Conservation (phyloP, 1,140 invertebrate genomes). For the Thrips palmi region DNA sequence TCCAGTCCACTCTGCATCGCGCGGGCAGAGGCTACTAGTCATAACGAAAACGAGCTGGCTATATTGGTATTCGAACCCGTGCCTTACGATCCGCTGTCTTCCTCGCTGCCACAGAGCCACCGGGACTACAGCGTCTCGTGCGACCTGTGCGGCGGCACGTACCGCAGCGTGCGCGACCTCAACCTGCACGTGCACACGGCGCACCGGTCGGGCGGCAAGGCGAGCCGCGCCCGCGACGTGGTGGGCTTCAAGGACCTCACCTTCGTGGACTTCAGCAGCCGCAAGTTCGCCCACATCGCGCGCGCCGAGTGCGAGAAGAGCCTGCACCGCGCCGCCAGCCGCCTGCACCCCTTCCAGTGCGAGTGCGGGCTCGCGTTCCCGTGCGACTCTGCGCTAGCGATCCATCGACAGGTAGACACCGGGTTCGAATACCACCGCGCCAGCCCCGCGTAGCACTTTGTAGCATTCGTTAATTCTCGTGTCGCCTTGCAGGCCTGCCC, state of each 20-base stretch:
- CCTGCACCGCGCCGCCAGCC: conserved; percentile 37
- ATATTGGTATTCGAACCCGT: too few species aligned
- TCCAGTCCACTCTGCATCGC: too few species aligned
- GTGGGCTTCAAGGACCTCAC: conserved; percentile 54
- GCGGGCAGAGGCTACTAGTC: too few species aligned
- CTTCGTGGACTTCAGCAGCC: conserved; percentile 57
- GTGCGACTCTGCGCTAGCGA: conserved; percentile 43
- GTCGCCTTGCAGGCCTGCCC: conserved; percentile 15
- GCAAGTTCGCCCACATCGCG: conserved; percentile 59
- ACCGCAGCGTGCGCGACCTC: conserved; percentile 47
- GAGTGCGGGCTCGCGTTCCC: conserved; percentile 56
- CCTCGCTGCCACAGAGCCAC: conserved; percentile 40
- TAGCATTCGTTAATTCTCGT: conserved; percentile 7
- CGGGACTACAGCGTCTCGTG: conserved; percentile 48
- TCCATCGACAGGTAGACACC: conserved; percentile 34
- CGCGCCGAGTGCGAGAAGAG: conserved; percentile 49
- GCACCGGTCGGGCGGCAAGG: conserved; percentile 28
- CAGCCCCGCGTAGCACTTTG: neutral
- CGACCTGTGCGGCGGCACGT: conserved; percentile 43
- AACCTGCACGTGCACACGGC: conserved; percentile 40
- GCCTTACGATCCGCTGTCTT: too few species aligned
- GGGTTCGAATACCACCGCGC: conserved; percentile 22
- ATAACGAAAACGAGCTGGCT: too few species aligned
- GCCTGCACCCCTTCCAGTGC: conserved; percentile 46
- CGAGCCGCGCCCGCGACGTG: conserved; percentile 19